phyloP scores from a whole-genome alignment of 2,888 invertebrate genomes.

The Oxycera nigricornis region DNA sequence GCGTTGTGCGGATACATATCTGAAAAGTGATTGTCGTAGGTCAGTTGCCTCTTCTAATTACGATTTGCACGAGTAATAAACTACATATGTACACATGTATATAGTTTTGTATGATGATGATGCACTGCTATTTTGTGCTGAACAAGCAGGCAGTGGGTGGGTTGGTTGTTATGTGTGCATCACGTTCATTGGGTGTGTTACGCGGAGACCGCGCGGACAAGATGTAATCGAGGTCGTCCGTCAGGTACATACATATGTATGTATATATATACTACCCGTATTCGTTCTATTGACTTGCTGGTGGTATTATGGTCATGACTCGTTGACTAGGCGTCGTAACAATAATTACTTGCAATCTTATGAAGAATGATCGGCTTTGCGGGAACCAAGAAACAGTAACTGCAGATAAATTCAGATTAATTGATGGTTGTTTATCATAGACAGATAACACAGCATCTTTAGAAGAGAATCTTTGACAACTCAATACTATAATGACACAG shows the following conservation, averaged over 20 bases:
- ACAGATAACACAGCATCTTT: no score
- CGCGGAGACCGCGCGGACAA: no score
- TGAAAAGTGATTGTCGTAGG: constrained; percentile 32
- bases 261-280: not conserved
- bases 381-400: no score
- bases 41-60: constrained; percentile 37
- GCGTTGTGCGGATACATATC: constrained; percentile 32
- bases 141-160: no score
- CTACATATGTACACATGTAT: not conserved
- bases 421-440: no score
- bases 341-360: not conserved
- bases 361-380: no score
- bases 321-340: not conserved
- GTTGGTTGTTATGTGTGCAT: no score
- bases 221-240: not conserved
- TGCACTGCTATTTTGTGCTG: not conserved
- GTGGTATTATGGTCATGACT: not conserved
- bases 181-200: no score
- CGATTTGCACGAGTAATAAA: constrained; percentile 12
- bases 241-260: no score
- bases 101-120: not conserved
- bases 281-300: constrained; percentile 11
- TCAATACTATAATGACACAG: no score
- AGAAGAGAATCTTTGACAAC: no score
- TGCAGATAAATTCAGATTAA: no score